Conservation (phyloP, 2,797 vertebrate genomes). For the Malurus leucopterus region DNA sequence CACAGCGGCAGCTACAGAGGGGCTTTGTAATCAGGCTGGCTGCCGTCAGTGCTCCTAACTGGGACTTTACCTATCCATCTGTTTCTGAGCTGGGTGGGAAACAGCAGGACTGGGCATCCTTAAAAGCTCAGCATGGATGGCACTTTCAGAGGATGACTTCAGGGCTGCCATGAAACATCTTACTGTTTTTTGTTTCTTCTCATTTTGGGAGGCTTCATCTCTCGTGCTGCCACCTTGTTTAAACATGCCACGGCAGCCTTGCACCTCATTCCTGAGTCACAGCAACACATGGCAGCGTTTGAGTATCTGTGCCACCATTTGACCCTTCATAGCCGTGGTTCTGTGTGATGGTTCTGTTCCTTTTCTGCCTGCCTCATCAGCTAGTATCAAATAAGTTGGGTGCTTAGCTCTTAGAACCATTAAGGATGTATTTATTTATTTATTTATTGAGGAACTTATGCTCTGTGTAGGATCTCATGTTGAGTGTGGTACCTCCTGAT, state of each 20-base stretch:
- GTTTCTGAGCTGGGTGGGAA: not conserved
- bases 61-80: rapidly evolving
- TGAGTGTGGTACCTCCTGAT: not conserved
- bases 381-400: not conserved
- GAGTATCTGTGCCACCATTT: not conserved
- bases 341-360: not conserved
- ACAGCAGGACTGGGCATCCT: rapidly evolving
- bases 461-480: not conserved
- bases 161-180: not conserved
- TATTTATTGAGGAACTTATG: not conserved
- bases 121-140: not conserved
- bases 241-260: not conserved
- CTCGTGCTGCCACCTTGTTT: not conserved
- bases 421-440: not conserved
- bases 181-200: not conserved
- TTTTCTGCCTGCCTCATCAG: not conserved
- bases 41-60: not conserved
- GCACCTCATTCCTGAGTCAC: not conserved
- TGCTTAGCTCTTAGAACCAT: not conserved
- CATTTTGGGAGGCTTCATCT: not conserved
- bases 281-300: rapidly evolving
- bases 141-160: not conserved
- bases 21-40: not conserved
- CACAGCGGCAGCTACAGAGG: not conserved
- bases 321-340: not conserved